Percentiles rank a stretch among this genome's conserved stretches.
phyloP scores from a whole-genome alignment of 2,113 vertebrate species.

The Neomonachus schauinslandi region DNA sequence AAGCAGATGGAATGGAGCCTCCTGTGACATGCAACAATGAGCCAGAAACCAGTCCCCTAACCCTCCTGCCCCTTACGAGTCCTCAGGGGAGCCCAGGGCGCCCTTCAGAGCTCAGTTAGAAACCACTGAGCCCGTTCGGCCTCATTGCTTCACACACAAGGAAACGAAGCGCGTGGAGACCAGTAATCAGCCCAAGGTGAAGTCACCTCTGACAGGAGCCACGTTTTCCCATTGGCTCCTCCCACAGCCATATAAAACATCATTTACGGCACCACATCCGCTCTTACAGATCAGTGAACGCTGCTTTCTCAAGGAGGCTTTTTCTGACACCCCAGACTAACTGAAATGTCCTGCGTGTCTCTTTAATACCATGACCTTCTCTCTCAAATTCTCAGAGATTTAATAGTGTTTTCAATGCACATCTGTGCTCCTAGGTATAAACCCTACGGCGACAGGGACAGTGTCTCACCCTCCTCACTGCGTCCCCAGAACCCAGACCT shows the following conservation, averaged over 20 bases:
- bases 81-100: rapidly evolving
- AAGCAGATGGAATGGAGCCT: neutral
- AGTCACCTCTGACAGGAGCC: neutral
- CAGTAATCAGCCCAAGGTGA: neutral
- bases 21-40: neutral
- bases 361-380: neutral
- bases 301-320: neutral
- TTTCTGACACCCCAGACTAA: neutral
- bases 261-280: neutral
- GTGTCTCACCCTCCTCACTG: rapidly evolving
- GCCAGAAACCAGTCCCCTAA: neutral
- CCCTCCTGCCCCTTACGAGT: no score
- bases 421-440: neutral
- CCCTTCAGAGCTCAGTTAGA: neutral
- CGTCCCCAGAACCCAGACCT: neutral
- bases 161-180: neutral
- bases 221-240: neutral
- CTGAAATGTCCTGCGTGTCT: neutral
- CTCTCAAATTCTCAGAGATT: neutral
- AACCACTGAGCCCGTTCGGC: neutral
- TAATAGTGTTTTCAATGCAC: neutral
- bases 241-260: no score
- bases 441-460: rapidly evolving
- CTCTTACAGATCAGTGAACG: neutral
- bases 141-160: neutral